Conservation (phyloP, 2,797 vertebrate genomes). For the Oreonectes daqikongensis region DNA sequence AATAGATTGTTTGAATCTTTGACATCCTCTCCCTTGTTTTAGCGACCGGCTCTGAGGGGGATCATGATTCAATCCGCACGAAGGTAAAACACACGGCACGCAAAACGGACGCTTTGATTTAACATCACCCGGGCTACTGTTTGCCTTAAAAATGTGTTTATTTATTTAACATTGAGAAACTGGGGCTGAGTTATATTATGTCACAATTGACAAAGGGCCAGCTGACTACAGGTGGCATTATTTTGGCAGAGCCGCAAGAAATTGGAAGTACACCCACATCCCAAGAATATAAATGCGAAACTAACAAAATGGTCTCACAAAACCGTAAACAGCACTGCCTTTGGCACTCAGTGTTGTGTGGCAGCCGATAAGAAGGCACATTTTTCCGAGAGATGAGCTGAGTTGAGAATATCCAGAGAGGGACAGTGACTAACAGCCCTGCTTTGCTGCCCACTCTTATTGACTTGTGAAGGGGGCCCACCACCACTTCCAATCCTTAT, state of each 20-base stretch:
- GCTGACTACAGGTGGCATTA: conserved; percentile 31
- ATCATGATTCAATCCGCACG: conserved; percentile 17
- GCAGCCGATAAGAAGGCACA: conserved; percentile 33
- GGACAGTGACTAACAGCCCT: conserved; percentile 43
- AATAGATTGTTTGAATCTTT: conserved; percentile 27
- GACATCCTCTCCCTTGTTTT: conserved; percentile 28
- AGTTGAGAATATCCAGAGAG: conserved; percentile 30
- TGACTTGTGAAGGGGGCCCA: conserved; percentile 25
- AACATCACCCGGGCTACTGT: conserved; percentile 8
- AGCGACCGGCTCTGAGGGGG: conserved; percentile 27
- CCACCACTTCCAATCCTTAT: conserved; percentile 45
- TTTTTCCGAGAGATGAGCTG: conserved; percentile 45
- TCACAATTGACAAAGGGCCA: neutral
- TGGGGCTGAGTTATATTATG: conserved; percentile 5
- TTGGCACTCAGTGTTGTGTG: conserved; percentile 47
- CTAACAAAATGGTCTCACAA: conserved; percentile 25
- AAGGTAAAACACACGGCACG: conserved; percentile 19
- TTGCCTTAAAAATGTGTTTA: neutral
- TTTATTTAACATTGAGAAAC: conserved; percentile 4
- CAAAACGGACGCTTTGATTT: conserved; percentile 26
- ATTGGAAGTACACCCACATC: conserved; percentile 9
- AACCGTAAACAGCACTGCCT: conserved; percentile 27
- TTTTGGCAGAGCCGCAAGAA: conserved; percentile 16
- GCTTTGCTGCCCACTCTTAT: conserved; percentile 22
- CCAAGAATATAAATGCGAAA: conserved; percentile 8